Conservation (phyloP, 53 echinoderm and acorn worm genomes). For the Echinarachnius parma region DNA sequence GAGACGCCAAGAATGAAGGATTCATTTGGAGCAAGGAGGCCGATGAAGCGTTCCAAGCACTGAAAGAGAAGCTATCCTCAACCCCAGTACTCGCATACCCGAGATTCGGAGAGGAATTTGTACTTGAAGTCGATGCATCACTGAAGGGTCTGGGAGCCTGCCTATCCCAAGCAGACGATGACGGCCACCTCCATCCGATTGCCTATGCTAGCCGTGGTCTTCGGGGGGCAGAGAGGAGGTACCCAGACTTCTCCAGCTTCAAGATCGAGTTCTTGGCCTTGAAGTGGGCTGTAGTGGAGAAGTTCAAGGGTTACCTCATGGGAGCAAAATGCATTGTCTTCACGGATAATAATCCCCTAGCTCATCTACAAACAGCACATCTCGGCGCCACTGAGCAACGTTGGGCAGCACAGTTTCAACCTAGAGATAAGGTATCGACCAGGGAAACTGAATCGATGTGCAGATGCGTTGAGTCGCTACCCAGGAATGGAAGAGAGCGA, state of each 20-base stretch:
- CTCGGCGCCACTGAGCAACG: slow-evolving; percentile 33
- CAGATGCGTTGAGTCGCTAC: slow-evolving; percentile 45
- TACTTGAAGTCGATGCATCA: slow-evolving; percentile 45
- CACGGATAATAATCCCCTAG: slow-evolving; percentile 38
- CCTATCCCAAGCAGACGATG: slow-evolving; percentile 21
- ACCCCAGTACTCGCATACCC: slow-evolving; percentile 48
- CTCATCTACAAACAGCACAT: slow-evolving; percentile 34
- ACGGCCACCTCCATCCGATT: slow-evolving; percentile 25
- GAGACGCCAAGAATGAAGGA: neutral
- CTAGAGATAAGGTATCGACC: slow-evolving; percentile 37
- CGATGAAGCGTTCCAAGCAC: slow-evolving; percentile 5
- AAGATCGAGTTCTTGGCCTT: slow-evolving; percentile 37
- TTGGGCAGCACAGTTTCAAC: slow-evolving; percentile 36
- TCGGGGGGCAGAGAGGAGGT: slow-evolving; percentile 28
- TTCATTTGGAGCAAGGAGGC: slow-evolving; percentile 37
- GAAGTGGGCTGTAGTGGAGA: slow-evolving; percentile 43
- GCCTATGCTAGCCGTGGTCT: slow-evolving; percentile 30
- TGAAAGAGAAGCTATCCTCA: slow-evolving; percentile 25
- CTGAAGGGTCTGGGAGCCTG: slow-evolving; percentile 45
- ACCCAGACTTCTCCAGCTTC: slow-evolving; percentile 46
- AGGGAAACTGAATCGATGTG: slow-evolving; percentile 39
- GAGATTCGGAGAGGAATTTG: slow-evolving; percentile 37
- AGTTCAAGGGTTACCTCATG: slow-evolving; percentile 21
- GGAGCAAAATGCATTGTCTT: neutral
- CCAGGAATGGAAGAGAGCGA: slow-evolving; percentile 25